Evolutionary conservation across 2,888 invertebrate genomes (phyloP).

Genomic region (Drosophila nigricruria): DNA sequence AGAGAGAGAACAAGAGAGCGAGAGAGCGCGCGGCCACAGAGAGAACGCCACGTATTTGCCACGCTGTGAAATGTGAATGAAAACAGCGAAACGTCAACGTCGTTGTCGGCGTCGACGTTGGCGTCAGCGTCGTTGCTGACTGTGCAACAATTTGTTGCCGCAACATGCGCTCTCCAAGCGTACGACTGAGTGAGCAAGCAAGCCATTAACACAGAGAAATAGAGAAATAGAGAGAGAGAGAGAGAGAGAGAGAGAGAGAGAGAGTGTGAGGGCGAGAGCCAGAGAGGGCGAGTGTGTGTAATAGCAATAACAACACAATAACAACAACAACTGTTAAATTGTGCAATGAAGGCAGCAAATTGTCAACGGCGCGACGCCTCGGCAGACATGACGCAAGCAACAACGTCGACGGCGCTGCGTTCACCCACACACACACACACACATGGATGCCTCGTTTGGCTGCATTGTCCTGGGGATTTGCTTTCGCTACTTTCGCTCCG

Average conservation of each 20-base stretch:
- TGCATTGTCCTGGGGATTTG: constrained; percentile 38
- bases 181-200: not conserved
- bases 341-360: constrained; percentile 44
- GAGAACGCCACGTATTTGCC: constrained; percentile 22
- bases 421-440: not conserved
- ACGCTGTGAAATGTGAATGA: constrained; percentile 59
- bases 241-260: constrained; percentile 7
- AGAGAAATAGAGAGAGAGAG: not conserved
- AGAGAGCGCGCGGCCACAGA: constrained; percentile 3
- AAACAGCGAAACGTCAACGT: constrained; percentile 37
- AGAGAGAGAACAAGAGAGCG: constrained; percentile 1
- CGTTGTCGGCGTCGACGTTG: not conserved
- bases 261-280: constrained; percentile 1
- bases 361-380: constrained; percentile 31
- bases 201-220: not conserved
- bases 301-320: constrained; percentile 19
- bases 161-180: constrained; percentile 39
- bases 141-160: constrained; percentile 78
- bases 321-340: constrained; percentile 38
- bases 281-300: not conserved
- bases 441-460: constrained; percentile 3
- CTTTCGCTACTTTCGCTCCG: constrained; percentile 6
- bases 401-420: constrained; percentile 11
- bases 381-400: constrained; percentile 47
- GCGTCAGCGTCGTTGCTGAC: constrained; percentile 40